Conservation (phyloP, 2,113 vertebrate genomes). For the Seriola dumerili region DNA sequence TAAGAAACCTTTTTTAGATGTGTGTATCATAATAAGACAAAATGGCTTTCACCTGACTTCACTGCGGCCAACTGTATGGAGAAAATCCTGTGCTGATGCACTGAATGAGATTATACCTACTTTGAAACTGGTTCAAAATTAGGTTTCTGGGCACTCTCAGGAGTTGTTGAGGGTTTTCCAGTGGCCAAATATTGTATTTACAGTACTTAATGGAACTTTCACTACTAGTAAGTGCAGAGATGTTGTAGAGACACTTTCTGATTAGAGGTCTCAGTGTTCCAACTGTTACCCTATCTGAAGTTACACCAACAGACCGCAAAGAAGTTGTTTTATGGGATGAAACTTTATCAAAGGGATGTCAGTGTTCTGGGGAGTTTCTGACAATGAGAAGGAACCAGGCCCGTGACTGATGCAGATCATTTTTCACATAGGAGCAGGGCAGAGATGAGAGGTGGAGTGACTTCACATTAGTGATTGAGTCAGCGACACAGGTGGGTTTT, state of each 20-base stretch:
- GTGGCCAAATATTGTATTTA: not conserved
- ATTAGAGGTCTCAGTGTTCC: not conserved
- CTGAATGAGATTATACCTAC: not conserved
- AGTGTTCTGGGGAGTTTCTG: not conserved
- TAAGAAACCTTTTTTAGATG: too few relatives aligned
- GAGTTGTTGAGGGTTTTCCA: not conserved
- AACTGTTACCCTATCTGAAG: not conserved
- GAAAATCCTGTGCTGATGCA: not conserved
- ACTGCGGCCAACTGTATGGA: not conserved
- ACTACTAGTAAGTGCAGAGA: not conserved
- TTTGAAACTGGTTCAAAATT: not conserved
- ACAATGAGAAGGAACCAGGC: not conserved
- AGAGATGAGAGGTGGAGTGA: slow-evolving; percentile 19
- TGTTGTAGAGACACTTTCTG: not conserved
- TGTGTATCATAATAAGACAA: not conserved
- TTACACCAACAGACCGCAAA: not conserved
- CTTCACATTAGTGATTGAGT: slow-evolving; percentile 56
- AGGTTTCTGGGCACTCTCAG: too few relatives aligned
- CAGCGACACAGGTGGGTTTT: slow-evolving; percentile 71
- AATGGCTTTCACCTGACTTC: not conserved
- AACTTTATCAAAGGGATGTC: not conserved
- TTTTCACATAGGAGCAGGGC: slow-evolving; percentile 8
- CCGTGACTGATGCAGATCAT: slow-evolving; percentile 1
- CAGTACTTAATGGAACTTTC: not conserved
- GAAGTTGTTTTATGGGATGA: not conserved